phyloP scores from a whole-genome alignment of 2,113 vertebrate genomes.

The Notiomystis cincta region DNA sequence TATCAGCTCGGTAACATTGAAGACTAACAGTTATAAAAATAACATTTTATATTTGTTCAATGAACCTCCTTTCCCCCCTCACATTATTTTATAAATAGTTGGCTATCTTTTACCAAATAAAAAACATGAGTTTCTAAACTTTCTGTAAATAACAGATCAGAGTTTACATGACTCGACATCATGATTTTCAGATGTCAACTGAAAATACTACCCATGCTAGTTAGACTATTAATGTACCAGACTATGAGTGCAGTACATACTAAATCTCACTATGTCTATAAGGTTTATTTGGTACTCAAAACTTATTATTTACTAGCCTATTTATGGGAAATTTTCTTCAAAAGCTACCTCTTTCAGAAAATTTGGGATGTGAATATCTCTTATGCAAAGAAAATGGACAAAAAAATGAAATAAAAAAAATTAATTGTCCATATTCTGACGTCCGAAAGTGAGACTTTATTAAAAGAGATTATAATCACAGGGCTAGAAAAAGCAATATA shows the following conservation, averaged over 20 bases:
- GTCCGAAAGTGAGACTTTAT: neutral
- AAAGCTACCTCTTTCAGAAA: neutral
- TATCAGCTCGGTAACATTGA: neutral
- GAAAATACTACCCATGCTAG: neutral
- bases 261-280: neutral
- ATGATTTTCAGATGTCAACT: neutral
- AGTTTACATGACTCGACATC: fast-evolving
- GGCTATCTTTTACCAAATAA: neutral
- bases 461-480: neutral
- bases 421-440: neutral
- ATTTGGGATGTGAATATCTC: neutral
- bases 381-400: neutral
- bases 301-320: neutral
- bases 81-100: neutral
- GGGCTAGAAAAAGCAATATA: neutral
- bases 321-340: neutral
- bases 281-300: neutral
- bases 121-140: neutral
- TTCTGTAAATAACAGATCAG: neutral
- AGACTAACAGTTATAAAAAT: neutral
- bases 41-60: neutral
- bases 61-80: fast-evolving
- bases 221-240: neutral
- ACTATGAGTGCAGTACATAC: neutral
- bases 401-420: neutral